Conservation (phyloP, 2,888 invertebrate species). For the Xestia sexstrigata region DNA sequence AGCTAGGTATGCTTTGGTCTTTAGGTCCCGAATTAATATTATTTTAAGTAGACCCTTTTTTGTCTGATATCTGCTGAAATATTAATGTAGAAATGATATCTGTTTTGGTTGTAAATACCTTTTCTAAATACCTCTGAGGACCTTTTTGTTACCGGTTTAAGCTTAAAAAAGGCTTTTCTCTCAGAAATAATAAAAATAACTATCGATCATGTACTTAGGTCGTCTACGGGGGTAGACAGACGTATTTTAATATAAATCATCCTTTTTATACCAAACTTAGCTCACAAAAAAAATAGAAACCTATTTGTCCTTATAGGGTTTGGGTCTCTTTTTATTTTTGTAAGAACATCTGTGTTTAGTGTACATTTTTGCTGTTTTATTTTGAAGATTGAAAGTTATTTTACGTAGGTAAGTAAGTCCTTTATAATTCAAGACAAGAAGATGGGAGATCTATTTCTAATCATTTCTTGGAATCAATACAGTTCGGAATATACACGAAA, state of each 20-base stretch:
- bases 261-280: conserved; percentile 5
- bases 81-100: neutral
- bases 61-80: conserved; percentile 18
- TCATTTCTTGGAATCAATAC: neutral
- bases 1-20: neutral
- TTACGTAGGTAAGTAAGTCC: neutral
- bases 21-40: neutral
- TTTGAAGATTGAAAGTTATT: neutral
- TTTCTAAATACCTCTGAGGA: neutral
- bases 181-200: conserved; percentile 5
- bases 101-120: neutral
- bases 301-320: conserved; percentile 1
- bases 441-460: too few relatives aligned
- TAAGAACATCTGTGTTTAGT: neutral
- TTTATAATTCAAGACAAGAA: neutral
- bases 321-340: neutral
- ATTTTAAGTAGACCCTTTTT: conserved; percentile 11
- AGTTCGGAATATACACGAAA: neutral
- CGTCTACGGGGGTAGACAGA: neutral
- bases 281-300: neutral
- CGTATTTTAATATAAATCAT: conserved; percentile 6
- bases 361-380: neutral
- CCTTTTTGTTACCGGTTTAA: neutral
- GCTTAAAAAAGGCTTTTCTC: neutral
- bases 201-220: neutral